These are phyloP conservation scores for Drosophila elegans DNA, from an alignment of 1,140 invertebrate species.

Conservation along the genomic window DNA sequence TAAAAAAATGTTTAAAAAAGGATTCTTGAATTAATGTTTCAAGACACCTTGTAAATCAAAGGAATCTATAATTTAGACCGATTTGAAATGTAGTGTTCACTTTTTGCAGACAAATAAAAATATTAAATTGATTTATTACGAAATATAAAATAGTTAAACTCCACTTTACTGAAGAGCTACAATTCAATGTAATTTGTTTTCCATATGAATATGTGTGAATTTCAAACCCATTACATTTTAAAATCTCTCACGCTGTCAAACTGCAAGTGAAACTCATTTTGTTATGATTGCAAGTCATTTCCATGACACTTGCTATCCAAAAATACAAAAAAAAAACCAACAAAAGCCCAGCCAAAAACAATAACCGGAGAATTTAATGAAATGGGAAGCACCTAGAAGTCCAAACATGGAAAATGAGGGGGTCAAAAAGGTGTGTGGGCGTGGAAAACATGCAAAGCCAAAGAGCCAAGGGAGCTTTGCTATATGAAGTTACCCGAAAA, in stretches of 20 bases:
- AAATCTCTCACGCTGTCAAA: constrained; percentile 35
- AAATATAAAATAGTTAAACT: no score
- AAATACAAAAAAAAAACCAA: constrained; percentile 7
- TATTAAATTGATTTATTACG: no score
- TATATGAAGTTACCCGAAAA: constrained; percentile 61
- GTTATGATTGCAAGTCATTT: constrained; percentile 77
- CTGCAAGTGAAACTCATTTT: constrained; percentile 62
- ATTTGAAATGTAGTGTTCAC: no score
- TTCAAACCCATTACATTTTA: background rate
- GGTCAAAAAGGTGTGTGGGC: constrained; percentile 5
- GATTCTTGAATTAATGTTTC: no score
- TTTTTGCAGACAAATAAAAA: no score
- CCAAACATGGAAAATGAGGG: constrained; percentile 9
- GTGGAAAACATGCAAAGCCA: constrained; percentile 47
- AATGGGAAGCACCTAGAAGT: constrained; percentile 75
- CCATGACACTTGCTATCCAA: constrained; percentile 35
- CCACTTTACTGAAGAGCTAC: no score
- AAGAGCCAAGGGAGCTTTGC: constrained; percentile 48
- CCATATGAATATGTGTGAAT: background rate
- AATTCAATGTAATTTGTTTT: no score
- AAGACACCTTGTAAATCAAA: no score
- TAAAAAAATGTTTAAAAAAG: no score
- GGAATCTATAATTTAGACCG: no score
- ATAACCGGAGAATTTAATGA: constrained; percentile 59
- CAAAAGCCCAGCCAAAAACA: constrained; percentile 16